Base-by-base conservation (phyloP, 2,113 vertebrate genomes). In the Pedetes capensis region DNA sequence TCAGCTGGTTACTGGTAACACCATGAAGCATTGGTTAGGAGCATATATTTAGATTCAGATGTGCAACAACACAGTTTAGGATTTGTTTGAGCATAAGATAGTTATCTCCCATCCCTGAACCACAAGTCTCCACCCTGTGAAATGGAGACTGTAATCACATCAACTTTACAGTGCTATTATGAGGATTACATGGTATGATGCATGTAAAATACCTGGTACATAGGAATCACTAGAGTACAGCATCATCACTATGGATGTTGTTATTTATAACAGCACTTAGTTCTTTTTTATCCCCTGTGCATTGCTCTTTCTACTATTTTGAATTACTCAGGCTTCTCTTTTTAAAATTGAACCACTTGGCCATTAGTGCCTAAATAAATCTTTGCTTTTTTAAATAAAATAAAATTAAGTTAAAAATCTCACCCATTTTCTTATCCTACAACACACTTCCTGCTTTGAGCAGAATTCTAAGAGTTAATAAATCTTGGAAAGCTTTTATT, bases 381-480 rank as follows among this genome's bases (percentile, higher is more conserved):
- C 22, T 71, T 96, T 80, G 44, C 3, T 83, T 44, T 85, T 89
- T 93, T 44, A 82, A 86, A 86, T 16, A 3, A 23, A 83, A 81
- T 57, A 55, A 42, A 69, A 86, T 61, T 8, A 93, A 95, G 85
- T n/a, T 63, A 66, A 86, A 96, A 91, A 22, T 42, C 23, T 86
- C 34, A 55, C 3, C 79, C 11, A 74, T 55, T 89, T 96, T 90
- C 72, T 53, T 55, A 80, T 18, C 6, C 20, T 66, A 61, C 75
- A 92, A 74, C 53, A 75, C 37, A 63, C 20, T 93, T 79, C 64
- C 55, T 94, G 4, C 81, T 94, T 94, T 82, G 95, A 47, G 74
- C 80, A 93, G 0, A 69, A 97, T 96, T 97, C 18, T 61, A 80
- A 63, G 75, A 66, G 86, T 96, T 96, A 94, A 87, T 79, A 95